A percentile compares a stretch with the other conserved stretches of the same genome.
Conservation (phyloP, 2,797 vertebrate species). For the Anguilla obscura region DNA sequence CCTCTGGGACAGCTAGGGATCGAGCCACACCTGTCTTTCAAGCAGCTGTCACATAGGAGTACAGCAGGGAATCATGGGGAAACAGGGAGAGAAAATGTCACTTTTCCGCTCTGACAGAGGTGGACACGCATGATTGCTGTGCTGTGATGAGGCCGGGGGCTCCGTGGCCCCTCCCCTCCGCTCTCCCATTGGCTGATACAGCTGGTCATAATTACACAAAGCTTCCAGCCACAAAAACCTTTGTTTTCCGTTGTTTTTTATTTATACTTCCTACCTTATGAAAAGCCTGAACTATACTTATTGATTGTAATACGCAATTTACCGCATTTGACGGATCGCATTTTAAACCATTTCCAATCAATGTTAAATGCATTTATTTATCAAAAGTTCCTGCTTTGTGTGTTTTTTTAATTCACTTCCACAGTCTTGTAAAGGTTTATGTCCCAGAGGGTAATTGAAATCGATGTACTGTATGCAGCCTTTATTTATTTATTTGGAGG, state of each 20-base stretch:
- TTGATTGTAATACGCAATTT: conserved; percentile 33
- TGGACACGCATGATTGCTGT: neutral
- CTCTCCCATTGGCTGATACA: neutral
- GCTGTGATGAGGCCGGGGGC: neutral
- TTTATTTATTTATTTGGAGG: conserved; percentile 29
- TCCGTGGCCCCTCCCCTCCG: neutral
- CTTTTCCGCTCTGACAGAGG: neutral
- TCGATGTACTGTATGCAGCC: conserved; percentile 33
- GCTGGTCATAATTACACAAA: neutral
- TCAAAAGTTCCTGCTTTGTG: conserved; percentile 34
- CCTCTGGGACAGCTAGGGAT: neutral
- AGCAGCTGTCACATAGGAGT: conserved; percentile 12
- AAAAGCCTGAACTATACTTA: conserved; percentile 4
- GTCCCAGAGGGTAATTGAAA: conserved; percentile 40
- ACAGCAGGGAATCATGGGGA: neutral
- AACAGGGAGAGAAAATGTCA: neutral
- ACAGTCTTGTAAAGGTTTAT: conserved; percentile 32
- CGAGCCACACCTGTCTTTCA: conserved; percentile 13
- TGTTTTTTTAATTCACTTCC: neutral
- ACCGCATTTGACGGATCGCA: conserved; percentile 37
- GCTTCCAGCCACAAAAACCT: neutral
- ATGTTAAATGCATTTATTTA: conserved; percentile 36
- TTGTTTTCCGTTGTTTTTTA: neutral
- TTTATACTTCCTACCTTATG: neutral
- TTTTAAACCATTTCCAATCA: conserved; percentile 38